Evolutionary conservation across 2,797 vertebrate genomes (phyloP).

Genomic region (Molothrus aeneus): DNA sequence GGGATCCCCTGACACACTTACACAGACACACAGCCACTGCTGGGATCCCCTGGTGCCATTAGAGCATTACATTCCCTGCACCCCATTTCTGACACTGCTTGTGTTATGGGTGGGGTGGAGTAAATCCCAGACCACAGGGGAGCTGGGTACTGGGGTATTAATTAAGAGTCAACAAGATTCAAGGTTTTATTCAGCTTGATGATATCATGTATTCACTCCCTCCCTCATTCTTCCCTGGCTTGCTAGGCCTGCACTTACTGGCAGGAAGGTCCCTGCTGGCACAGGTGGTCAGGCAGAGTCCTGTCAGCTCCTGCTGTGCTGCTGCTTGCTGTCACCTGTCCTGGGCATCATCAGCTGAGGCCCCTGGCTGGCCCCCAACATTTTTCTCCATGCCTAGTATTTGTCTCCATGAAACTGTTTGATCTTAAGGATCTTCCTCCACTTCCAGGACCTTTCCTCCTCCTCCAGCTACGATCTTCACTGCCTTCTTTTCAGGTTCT

Average conservation of each 20-base stretch:
- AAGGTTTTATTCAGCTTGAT: not conserved
- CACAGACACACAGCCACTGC: not conserved
- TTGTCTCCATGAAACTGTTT: not conserved
- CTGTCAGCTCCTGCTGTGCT: not conserved
- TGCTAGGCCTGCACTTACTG: not conserved
- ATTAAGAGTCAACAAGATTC: not conserved
- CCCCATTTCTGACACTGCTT: not conserved
- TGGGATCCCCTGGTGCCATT: not conserved
- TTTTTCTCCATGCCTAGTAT: not conserved
- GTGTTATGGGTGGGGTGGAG: too few species aligned
- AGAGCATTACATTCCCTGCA: too few species aligned
- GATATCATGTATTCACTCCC: accelerated
- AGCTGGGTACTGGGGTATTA: not conserved
- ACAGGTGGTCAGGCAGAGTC: not conserved
- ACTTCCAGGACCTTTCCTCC: not conserved
- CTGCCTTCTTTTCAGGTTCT: not conserved
- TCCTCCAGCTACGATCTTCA: not conserved
- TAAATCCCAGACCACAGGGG: not conserved
- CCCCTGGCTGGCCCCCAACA: not conserved
- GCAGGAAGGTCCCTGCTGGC: not conserved
- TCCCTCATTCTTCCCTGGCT: not conserved
- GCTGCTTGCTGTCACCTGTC: not conserved
- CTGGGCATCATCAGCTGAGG: not conserved
- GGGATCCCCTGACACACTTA: too few species aligned
- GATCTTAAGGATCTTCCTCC: not conserved